phyloP scores from a whole-genome alignment of 2,113 vertebrate species.

The Strix uralensis region DNA sequence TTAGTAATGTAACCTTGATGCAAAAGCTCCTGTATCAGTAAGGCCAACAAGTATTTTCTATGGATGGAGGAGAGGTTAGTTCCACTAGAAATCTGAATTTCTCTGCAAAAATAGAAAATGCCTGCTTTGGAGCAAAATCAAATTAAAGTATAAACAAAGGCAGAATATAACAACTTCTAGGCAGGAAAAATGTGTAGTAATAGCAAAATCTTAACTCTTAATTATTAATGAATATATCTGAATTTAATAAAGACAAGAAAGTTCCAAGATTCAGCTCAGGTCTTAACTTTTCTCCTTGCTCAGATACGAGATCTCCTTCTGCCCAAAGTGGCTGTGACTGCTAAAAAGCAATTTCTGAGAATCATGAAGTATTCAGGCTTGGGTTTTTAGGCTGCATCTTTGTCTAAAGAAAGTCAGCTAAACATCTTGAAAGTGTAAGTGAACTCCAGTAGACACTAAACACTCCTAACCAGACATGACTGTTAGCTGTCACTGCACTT shows the following conservation, averaged over 20 bases:
- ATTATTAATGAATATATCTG: conserved; percentile 1
- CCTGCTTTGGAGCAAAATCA: background rate
- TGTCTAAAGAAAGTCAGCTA: background rate
- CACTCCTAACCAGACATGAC: background rate
- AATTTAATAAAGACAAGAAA: conserved; percentile 5
- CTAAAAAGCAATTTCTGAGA: background rate
- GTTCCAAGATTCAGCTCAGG: background rate
- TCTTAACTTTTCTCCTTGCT: background rate
- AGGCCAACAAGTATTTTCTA: background rate
- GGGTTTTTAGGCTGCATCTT: background rate
- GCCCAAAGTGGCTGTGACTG: background rate
- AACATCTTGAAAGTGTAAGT: background rate
- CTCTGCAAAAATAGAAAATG: background rate
- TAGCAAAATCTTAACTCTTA: background rate
- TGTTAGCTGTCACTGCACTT: background rate
- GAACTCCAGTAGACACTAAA: background rate
- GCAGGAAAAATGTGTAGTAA: background rate
- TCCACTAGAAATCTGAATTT: background rate
- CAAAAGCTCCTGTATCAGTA: background rate
- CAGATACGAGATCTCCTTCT: background rate
- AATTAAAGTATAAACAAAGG: background rate
- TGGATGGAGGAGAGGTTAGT: background rate
- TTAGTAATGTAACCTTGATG: background rate
- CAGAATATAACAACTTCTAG: background rate
- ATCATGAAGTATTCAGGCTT: background rate